These are phyloP conservation scores for Trissolcus brochymenae DNA, from an alignment of 2,888 invertebrate species.

Conservation along the genomic window DNA sequence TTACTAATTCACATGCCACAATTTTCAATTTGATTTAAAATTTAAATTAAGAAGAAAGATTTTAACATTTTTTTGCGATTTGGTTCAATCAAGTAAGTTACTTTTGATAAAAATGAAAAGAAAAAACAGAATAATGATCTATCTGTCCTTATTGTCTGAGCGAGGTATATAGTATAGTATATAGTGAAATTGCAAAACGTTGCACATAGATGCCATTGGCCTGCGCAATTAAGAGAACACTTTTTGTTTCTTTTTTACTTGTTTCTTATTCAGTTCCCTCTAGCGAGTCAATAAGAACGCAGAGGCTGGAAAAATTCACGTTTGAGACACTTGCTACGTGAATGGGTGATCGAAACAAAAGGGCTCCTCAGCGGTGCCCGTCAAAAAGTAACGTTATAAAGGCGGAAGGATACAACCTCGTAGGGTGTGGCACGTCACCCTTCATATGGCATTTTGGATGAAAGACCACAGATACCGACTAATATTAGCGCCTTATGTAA, in stretches of 20 bases:
- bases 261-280: slow-evolving; percentile 38
- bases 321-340: slow-evolving; percentile 62
- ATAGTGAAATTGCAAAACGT: slow-evolving; percentile 43
- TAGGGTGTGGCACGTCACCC: slow-evolving; percentile 69
- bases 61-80: too few relatives aligned
- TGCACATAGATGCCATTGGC: slow-evolving; percentile 29
- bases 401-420: slow-evolving; percentile 69
- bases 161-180: background rate
- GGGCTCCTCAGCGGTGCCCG: slow-evolving; percentile 61
- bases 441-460: slow-evolving; percentile 62
- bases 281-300: slow-evolving; percentile 51
- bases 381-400: slow-evolving; percentile 67
- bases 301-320: slow-evolving; percentile 61
- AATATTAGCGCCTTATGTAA: slow-evolving; percentile 65
- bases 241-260: slow-evolving; percentile 31
- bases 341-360: slow-evolving; percentile 68
- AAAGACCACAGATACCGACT: slow-evolving; percentile 67
- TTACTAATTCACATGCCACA: too few relatives aligned
- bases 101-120: too few relatives aligned
- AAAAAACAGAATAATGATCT: too few relatives aligned
- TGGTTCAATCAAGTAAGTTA: too few relatives aligned
- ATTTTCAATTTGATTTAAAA: too few relatives aligned
- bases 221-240: slow-evolving; percentile 48
- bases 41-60: too few relatives aligned
- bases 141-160: too few relatives aligned